Percentiles rank a stretch among this genome's conserved stretches.
These are phyloP conservation scores for Periplaneta americana DNA, from an alignment of 1,140 invertebrate genomes.

Conservation along the genomic window DNA sequence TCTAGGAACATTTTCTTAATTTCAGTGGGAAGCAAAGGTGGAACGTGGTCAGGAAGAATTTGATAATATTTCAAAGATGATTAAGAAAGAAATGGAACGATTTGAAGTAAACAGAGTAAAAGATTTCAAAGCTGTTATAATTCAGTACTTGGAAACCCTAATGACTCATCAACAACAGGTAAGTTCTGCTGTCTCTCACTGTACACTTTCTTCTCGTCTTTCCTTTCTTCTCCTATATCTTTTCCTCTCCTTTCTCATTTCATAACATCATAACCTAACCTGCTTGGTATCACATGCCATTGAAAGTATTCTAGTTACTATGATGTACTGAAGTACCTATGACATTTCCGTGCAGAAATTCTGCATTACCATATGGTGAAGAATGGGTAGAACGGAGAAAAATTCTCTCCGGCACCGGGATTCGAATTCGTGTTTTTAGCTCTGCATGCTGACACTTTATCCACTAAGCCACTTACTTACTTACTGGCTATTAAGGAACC, in stretches of 20 bases:
- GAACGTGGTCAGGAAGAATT: conserved; percentile 95
- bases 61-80: conserved; percentile 91
- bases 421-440: too few relatives aligned
- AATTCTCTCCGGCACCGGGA: too few relatives aligned
- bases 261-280: not conserved
- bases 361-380: too few relatives aligned
- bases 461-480: not conserved
- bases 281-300: not conserved
- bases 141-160: conserved; percentile 90
- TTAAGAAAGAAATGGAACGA: conserved; percentile 91
- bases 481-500: not conserved
- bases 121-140: conserved; percentile 86
- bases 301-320: not conserved
- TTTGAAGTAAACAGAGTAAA: conserved; percentile 84
- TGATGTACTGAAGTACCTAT: too few relatives aligned
- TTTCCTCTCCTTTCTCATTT: conserved; percentile 6
- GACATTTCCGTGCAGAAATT: too few relatives aligned
- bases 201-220: conserved; percentile 6
- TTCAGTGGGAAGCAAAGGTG: conserved; percentile 90
- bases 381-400: too few relatives aligned
- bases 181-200: conserved; percentile 20
- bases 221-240: too few relatives aligned
- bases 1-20: conserved; percentile 21
- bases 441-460: too few relatives aligned
- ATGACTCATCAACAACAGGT: conserved; percentile 94